phyloP scores from a whole-genome alignment of 2,888 invertebrate species.

The Parelbella ahira region DNA sequence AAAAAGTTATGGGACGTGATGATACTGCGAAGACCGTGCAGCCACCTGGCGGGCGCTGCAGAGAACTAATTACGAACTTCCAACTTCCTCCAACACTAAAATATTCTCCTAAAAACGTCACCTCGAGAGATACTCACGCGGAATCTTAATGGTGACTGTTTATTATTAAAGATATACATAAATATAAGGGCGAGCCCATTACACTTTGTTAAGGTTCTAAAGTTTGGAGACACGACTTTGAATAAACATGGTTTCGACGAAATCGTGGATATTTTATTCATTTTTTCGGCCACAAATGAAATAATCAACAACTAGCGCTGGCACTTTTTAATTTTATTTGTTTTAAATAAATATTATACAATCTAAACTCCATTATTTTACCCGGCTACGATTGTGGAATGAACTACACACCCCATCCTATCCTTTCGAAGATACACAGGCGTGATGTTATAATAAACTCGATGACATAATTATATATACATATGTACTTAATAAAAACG shows the following conservation, averaged over 20 bases:
- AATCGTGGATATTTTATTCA: conserved; percentile 18
- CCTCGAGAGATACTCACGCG: conserved; percentile 53
- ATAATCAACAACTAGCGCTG: conserved; percentile 4
- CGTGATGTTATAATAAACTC: too few species aligned
- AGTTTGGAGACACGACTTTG: conserved; percentile 15
- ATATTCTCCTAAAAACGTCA: conserved; percentile 78
- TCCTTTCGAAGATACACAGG: too few species aligned
- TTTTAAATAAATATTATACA: too few species aligned
- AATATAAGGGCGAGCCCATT: conserved; percentile 21
- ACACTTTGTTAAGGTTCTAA: conserved; percentile 23
- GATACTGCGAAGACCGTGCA: conserved; percentile 66
- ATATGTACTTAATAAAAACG: too few species aligned
- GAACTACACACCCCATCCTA: too few species aligned
- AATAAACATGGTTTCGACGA: conserved; percentile 23
- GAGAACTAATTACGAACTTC: conserved; percentile 77
- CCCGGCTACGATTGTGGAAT: too few species aligned
- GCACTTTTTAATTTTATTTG: too few species aligned
- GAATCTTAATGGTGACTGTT: conserved; percentile 62
- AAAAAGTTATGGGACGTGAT: conserved; percentile 79
- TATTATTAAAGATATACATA: conserved; percentile 27
- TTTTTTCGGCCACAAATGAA: conserved; percentile 7
- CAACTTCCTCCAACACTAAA: conserved; percentile 74
- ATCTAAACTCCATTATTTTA: too few species aligned
- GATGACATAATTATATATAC: too few species aligned
- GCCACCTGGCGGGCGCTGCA: conserved; percentile 63